Evolutionary conservation across 2,888 invertebrate genomes (phyloP).

Genomic region (Nymphalis polychloros): DNA sequence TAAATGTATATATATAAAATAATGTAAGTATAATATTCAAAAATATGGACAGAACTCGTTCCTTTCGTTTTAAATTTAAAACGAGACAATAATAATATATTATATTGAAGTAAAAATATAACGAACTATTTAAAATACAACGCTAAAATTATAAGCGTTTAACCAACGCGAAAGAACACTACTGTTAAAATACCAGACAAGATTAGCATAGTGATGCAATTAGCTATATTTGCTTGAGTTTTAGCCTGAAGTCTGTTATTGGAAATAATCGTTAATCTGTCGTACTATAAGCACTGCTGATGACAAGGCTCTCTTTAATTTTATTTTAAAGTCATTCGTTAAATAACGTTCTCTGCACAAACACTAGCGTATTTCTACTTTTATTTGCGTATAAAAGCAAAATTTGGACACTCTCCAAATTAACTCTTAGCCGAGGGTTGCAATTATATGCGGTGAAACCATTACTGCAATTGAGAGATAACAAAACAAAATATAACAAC

Average conservation of each 20-base stretch:
- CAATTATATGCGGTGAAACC: constrained; percentile 68
- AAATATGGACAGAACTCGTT: constrained; percentile 54
- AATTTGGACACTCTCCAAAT: constrained; percentile 74
- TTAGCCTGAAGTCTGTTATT: too few species aligned
- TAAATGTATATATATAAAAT: too few species aligned
- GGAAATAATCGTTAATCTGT: too few species aligned
- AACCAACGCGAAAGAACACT: too few species aligned
- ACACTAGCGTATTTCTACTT: constrained; percentile 48
- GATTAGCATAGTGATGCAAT: too few species aligned
- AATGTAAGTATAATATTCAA: constrained; percentile 32
- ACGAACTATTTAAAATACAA: constrained; percentile 44
- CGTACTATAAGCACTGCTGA: too few species aligned
- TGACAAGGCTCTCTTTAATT: too few species aligned
- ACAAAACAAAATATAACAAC: constrained; percentile 37
- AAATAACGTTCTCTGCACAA: constrained; percentile 33
- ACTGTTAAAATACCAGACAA: too few species aligned
- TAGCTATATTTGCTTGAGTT: too few species aligned
- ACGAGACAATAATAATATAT: constrained; percentile 46
- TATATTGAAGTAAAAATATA: constrained; percentile 40
- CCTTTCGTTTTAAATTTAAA: constrained; percentile 44
- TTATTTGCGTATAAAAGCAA: constrained; percentile 68
- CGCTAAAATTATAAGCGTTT: constrained; percentile 19
- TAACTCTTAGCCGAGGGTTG: constrained; percentile 66
- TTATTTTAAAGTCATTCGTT: not conserved
- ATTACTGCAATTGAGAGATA: constrained; percentile 48